Evolutionary conservation across 2,888 invertebrate species (phyloP).

Genomic region (Villa cingulata): DNA sequence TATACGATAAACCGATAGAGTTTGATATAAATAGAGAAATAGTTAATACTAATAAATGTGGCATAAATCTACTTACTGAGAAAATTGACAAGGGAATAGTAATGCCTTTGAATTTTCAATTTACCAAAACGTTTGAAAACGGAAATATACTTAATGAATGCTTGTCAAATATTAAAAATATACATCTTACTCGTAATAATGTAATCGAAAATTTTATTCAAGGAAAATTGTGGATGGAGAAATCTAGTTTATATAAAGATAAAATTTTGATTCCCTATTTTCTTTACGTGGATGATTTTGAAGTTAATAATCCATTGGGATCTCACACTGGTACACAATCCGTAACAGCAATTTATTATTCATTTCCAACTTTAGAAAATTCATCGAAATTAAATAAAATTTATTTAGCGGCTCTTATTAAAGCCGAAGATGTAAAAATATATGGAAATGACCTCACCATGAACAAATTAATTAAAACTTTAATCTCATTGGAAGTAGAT

Average conservation of each 20-base stretch:
- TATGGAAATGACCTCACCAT: no score
- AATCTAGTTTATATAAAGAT: conserved; percentile 13
- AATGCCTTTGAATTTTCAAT: conserved; percentile 12
- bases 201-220: conserved; percentile 16
- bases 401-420: no score
- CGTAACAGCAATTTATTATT: no score
- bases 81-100: conserved; percentile 9
- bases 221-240: conserved; percentile 17
- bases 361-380: no score
- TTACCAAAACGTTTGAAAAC: conserved; percentile 11
- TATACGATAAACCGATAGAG: background rate
- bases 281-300: no score
- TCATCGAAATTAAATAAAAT: no score
- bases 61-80: conserved; percentile 6
- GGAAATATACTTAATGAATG: conserved; percentile 4
- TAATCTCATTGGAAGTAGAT: background rate
- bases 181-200: background rate
- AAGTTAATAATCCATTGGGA: no score
- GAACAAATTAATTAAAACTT: background rate
- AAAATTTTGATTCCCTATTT: no score
- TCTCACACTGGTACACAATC: no score
- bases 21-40: background rate
- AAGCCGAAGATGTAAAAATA: no score
- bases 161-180: conserved; percentile 1
- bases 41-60: background rate